These are phyloP conservation scores for Aporophyla nigra DNA, from an alignment of 2,888 invertebrate genomes.

Conservation along the genomic window DNA sequence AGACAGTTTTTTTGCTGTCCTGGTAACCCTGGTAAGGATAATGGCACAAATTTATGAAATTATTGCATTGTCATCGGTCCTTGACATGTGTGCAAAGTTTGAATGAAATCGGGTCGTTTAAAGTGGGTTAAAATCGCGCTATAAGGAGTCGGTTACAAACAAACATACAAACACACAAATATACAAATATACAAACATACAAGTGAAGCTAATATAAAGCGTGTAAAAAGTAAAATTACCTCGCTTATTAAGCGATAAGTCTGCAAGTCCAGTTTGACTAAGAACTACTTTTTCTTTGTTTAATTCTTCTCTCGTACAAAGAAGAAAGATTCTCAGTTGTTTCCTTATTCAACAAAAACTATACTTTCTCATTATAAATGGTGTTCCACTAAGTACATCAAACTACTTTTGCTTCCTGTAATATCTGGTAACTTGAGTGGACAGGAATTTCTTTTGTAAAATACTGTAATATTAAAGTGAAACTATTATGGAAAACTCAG, in stretches of 20 bases:
- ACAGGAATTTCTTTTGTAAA: constrained; percentile 28
- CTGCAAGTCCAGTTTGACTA: background rate
- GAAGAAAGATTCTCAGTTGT: constrained; percentile 4
- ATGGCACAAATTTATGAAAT: too few relatives aligned
- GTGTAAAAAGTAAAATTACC: background rate
- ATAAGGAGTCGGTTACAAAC: too few relatives aligned
- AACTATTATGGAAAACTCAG: constrained; percentile 31
- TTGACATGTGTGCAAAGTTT: too few relatives aligned
- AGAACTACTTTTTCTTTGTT: constrained; percentile 3
- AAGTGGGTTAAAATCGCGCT: too few relatives aligned
- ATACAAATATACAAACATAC: too few relatives aligned
- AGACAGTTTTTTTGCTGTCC: too few relatives aligned
- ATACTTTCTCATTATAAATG: constrained; percentile 27
- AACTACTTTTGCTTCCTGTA: constrained; percentile 26
- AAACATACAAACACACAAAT: too few relatives aligned
- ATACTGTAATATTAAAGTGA: constrained; percentile 43
- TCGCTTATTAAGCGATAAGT: background rate
- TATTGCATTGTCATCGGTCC: too few relatives aligned
- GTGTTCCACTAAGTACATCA: constrained; percentile 28
- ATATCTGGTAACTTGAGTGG: constrained; percentile 36
- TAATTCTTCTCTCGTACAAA: background rate
- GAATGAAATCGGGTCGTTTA: too few relatives aligned
- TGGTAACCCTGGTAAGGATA: too few relatives aligned
- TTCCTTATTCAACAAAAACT: constrained; percentile 39
- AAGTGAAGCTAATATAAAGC: too few relatives aligned